phyloP scores from a whole-genome alignment of 2,113 vertebrate species.

The Laterallus jamaicensis region DNA sequence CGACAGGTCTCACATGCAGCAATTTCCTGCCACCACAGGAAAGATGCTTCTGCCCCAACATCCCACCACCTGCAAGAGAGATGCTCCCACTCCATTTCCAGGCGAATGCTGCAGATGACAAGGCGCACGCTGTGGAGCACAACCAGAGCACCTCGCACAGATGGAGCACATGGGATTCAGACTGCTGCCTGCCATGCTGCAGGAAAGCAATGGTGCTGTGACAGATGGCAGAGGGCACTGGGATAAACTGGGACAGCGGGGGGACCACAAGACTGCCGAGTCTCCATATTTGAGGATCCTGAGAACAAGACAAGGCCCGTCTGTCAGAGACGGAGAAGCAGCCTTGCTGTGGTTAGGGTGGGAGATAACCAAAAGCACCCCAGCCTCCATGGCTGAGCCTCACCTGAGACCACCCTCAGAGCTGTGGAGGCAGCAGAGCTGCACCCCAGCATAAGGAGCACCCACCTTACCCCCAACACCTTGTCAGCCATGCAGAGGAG shows the following conservation, averaged over 20 bases:
- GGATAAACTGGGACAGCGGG: background rate
- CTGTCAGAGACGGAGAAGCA: background rate
- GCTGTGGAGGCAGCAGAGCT: background rate
- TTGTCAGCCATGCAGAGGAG: background rate
- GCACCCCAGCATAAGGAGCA: accelerated
- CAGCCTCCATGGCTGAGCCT: background rate
- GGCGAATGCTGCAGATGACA: background rate
- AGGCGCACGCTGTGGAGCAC: background rate
- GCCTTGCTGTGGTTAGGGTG: background rate
- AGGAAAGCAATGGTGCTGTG: background rate
- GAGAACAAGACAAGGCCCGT: background rate
- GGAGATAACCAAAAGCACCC: background rate
- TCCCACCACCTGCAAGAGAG: background rate
- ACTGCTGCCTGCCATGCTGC: background rate
- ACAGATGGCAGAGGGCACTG: background rate
- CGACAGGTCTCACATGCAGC: accelerated
- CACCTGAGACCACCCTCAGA: background rate
- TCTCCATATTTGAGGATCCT: background rate
- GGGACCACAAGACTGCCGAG: background rate
- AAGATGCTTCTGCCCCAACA: background rate
- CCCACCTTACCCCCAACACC: background rate
- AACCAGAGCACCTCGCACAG: background rate
- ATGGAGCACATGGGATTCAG: background rate
- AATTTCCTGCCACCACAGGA: background rate
- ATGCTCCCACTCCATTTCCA: background rate